Conservation (phyloP, 2,113 vertebrate genomes). For the Caranx ignobilis region DNA sequence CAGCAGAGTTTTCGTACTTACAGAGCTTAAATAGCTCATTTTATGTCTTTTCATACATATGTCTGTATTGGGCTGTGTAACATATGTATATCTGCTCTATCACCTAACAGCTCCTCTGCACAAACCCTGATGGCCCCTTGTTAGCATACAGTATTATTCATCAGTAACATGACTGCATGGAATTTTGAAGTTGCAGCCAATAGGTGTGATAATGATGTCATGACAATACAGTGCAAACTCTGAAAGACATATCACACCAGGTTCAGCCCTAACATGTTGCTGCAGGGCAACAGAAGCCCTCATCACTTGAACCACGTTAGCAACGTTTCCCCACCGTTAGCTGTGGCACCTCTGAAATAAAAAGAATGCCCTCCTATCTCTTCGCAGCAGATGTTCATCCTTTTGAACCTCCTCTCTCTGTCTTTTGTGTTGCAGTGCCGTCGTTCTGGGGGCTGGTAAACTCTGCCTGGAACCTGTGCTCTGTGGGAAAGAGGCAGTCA, state of each 20-base stretch:
- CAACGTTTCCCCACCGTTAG: slow-evolving; percentile 25
- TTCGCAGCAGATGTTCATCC: slow-evolving; percentile 14
- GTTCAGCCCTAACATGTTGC: neutral
- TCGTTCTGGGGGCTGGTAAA: slow-evolving; percentile 99
- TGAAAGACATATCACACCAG: neutral
- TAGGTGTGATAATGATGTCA: no score
- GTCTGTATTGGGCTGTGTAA: no score
- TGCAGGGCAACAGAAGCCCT: neutral
- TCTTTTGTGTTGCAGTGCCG: slow-evolving; percentile 87
- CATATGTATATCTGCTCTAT: no score
- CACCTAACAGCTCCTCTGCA: no score
- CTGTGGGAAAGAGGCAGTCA: slow-evolving; percentile 97
- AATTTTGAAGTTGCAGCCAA: no score
- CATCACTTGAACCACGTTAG: slow-evolving; percentile 23
- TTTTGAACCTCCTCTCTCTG: slow-evolving; percentile 2
- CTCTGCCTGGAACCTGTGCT: slow-evolving; percentile 99
- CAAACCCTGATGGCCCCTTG: no score
- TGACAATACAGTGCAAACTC: no score
- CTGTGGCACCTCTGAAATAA: slow-evolving; percentile 1
- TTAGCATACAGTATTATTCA: no score
- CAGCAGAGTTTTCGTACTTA: no score
- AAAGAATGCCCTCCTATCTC: slow-evolving; percentile 41
- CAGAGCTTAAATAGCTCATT: no score
- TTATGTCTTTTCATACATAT: no score
- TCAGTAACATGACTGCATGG: no score